phyloP scores from a whole-genome alignment of 2,113 vertebrate genomes.

The Pseudonaja textilis region DNA sequence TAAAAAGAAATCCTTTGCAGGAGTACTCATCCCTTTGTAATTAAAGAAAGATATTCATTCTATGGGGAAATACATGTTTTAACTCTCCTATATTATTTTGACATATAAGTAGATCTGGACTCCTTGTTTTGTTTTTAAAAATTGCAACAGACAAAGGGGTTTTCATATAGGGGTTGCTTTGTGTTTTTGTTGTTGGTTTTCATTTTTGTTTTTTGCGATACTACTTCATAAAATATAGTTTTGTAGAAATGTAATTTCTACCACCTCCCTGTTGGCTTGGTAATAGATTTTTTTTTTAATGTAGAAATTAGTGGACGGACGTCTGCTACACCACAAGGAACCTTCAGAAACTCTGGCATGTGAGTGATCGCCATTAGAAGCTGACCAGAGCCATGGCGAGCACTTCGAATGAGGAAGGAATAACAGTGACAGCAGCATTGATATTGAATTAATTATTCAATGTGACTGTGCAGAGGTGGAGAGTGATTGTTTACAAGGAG shows the following conservation, averaged over 20 bases:
- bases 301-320: no score
- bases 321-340: no score
- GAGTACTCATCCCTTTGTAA: not conserved
- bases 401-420: no score
- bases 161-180: not conserved
- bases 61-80: not conserved
- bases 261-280: not conserved
- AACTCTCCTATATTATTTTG: not conserved
- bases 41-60: not conserved
- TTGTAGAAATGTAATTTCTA: not conserved
- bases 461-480: no score
- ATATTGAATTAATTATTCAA: no score
- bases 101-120: not conserved
- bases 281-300: not conserved
- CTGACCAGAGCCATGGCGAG: no score
- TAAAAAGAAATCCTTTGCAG: not conserved
- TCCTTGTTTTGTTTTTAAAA: not conserved
- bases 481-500: no score
- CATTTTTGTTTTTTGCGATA: not conserved
- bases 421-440: no score
- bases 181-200: not conserved
- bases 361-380: no score
- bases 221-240: not conserved
- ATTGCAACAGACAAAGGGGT: not conserved
- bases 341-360: no score